Conservation (phyloP, 2,797 vertebrate genomes). For the Neosilurus hyrtlii region DNA sequence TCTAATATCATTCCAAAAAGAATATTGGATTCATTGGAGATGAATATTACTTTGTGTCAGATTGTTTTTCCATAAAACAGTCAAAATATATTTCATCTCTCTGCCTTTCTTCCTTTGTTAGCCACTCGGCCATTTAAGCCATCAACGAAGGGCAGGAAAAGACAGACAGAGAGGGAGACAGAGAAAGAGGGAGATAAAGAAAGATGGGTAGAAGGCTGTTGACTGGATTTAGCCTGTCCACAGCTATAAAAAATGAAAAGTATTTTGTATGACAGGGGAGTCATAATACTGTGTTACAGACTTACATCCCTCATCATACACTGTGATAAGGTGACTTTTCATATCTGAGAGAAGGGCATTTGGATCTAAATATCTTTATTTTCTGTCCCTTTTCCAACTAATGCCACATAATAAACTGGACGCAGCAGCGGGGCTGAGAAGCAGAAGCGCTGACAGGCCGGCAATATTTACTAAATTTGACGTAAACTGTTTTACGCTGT, state of each 20-base stretch:
- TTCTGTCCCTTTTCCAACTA: constrained; percentile 33
- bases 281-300: constrained; percentile 48
- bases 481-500: constrained; percentile 71
- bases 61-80: constrained; percentile 99
- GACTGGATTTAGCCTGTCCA: constrained; percentile 38
- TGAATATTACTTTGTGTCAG: constrained; percentile 99
- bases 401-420: constrained; percentile 54
- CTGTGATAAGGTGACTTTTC: constrained; percentile 32
- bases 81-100: constrained; percentile 95
- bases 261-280: constrained; percentile 35
- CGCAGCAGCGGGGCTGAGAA: constrained; percentile 46
- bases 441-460: constrained; percentile 73
- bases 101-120: constrained; percentile 61
- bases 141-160: constrained; percentile 34
- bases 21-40: constrained; percentile 99
- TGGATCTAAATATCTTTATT: constrained; percentile 47
- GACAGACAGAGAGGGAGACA: constrained; percentile 15
- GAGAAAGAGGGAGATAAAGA: constrained; percentile 38
- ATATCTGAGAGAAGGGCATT: constrained; percentile 44
- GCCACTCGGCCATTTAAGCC: constrained; percentile 50
- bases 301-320: constrained; percentile 27
- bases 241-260: constrained; percentile 43
- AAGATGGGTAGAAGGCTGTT: constrained; percentile 40
- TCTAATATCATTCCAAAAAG: constrained; percentile 99
- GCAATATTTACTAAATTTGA: constrained; percentile 79